phyloP scores from a whole-genome alignment of 1,140 invertebrate species.

The Caenorhabditis briggsae region DNA sequence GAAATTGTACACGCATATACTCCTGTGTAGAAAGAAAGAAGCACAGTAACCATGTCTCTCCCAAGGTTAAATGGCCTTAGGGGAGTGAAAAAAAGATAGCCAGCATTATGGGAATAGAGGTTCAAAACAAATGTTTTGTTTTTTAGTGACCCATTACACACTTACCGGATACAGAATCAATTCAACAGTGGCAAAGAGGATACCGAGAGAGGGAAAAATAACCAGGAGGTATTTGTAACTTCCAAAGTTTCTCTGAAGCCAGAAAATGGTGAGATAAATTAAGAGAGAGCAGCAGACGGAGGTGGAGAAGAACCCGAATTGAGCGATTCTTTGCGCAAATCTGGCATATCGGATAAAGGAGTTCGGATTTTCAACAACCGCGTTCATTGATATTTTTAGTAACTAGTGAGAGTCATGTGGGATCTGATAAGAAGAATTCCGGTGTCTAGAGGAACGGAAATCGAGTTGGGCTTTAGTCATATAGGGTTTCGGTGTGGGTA shows the following conservation, averaged over 20 bases:
- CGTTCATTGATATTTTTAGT: neutral
- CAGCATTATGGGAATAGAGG: neutral
- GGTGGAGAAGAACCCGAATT: slow-evolving; percentile 12
- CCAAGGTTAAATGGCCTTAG: neutral
- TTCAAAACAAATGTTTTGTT: neutral
- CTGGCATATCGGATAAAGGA: neutral
- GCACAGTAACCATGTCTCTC: neutral
- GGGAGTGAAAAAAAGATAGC: neutral
- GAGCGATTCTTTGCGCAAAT: neutral
- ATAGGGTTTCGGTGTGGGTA: no score
- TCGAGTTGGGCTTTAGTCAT: no score
- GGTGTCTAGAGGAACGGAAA: no score
- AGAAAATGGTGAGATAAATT: neutral
- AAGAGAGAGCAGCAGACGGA: neutral
- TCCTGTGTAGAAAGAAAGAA: neutral
- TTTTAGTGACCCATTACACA: neutral
- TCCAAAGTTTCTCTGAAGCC: neutral
- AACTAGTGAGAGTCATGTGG: no score
- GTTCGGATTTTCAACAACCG: neutral
- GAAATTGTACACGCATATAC: neutral
- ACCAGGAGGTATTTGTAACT: neutral
- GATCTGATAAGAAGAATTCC: no score
- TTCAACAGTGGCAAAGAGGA: neutral
- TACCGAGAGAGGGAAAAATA: neutral
- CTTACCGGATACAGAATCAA: neutral